phyloP scores from a whole-genome alignment of 1,140 invertebrate genomes.

The Drosophila setifemur region DNA sequence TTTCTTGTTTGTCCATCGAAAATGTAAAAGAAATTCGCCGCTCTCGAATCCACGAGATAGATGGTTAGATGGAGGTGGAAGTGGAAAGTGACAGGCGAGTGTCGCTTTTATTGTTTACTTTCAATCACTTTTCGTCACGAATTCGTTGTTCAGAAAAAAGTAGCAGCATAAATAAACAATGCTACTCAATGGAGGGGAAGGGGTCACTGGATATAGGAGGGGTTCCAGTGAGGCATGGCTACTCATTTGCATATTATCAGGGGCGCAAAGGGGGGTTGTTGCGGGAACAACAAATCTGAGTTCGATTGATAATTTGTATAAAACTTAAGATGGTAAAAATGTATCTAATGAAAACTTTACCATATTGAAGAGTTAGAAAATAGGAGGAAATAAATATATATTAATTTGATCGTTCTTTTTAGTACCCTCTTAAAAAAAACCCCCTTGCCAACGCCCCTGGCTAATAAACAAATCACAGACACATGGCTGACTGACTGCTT shows the following conservation, averaged over 20 bases:
- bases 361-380: background rate
- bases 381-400: no score
- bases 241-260: slow-evolving; percentile 56
- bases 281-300: no score
- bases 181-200: background rate
- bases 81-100: slow-evolving; percentile 72
- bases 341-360: background rate
- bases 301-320: no score
- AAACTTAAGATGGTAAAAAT: no score
- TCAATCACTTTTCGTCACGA: slow-evolving; percentile 82
- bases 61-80: slow-evolving; percentile 28
- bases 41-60: background rate
- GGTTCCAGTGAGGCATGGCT: background rate
- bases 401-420: background rate
- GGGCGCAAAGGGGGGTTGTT: background rate
- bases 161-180: slow-evolving; percentile 57
- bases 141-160: slow-evolving; percentile 50
- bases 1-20: background rate
- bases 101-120: slow-evolving; percentile 82
- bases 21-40: slow-evolving; percentile 8
- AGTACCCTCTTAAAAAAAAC: background rate
- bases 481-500: slow-evolving; percentile 64
- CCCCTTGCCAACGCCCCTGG: background rate
- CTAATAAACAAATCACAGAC: slow-evolving; percentile 35
- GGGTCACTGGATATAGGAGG: slow-evolving; percentile 21